Conservation (phyloP, 2,797 vertebrate species). For the Vultur gryphus region DNA sequence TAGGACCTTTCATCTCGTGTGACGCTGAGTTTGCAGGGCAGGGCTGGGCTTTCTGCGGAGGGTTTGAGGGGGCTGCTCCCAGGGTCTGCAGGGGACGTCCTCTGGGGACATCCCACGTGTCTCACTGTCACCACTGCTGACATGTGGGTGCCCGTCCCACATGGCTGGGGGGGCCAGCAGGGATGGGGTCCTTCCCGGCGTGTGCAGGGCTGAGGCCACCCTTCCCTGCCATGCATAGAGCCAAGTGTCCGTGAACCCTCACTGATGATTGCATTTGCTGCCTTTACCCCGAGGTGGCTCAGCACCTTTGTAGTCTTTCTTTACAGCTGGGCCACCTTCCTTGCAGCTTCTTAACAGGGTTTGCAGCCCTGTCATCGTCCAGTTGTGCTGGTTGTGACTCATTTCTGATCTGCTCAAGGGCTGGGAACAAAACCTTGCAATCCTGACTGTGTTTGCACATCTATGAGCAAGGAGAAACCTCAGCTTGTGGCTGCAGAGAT, state of each 20-base stretch:
- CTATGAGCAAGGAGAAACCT: background rate
- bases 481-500: background rate
- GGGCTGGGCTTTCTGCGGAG: background rate
- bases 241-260: background rate
- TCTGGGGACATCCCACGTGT: background rate
- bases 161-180: rapidly evolving
- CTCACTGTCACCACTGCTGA: background rate
- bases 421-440: background rate
- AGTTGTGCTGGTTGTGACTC: background rate
- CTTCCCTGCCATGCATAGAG: background rate
- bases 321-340: background rate
- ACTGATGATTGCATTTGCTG: background rate
- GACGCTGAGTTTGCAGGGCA: background rate
- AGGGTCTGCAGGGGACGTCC: background rate
- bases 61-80: background rate
- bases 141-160: rapidly evolving
- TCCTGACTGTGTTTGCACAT: background rate
- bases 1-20: background rate
- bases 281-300: background rate
- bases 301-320: background rate
- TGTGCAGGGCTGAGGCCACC: background rate
- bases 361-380: background rate
- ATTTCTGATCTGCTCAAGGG: background rate
- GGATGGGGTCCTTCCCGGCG: rapidly evolving
- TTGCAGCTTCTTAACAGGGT: background rate